Evolutionary conservation across 1,140 invertebrate species (phyloP).

Genomic region (Ostrea edulis): DNA sequence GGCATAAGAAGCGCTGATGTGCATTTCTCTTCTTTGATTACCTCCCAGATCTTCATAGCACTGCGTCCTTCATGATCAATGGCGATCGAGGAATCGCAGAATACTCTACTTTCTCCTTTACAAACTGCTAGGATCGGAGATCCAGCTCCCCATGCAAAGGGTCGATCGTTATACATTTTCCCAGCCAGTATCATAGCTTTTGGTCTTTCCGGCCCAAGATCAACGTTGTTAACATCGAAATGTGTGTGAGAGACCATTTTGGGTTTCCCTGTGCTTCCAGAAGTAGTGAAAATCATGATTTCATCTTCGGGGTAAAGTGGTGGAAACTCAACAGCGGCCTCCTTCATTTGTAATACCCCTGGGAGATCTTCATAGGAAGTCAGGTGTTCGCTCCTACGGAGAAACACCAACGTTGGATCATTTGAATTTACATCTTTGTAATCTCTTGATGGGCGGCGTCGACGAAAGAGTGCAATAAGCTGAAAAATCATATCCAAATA

Average conservation of each 20-base stretch:
- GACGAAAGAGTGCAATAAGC: not conserved
- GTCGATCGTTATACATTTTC: constrained; percentile 38
- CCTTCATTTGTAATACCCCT: not conserved
- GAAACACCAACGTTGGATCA: constrained; percentile 1
- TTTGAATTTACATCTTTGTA: not conserved
- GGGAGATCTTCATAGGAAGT: not conserved
- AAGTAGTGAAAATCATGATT: constrained; percentile 33
- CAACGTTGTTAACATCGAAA: not conserved
- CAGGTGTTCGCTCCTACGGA: not conserved
- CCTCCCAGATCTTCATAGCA: constrained; percentile 5
- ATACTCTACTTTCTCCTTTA: constrained; percentile 17
- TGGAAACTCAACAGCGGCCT: not conserved
- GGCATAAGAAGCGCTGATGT: not conserved
- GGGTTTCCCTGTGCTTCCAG: constrained; percentile 43
- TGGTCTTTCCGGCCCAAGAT: not conserved
- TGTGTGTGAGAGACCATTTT: constrained; percentile 41
- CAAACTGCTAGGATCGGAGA: not conserved
- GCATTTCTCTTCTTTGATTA: constrained; percentile 27
- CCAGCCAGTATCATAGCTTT: not conserved
- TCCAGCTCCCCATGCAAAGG: constrained; percentile 40
- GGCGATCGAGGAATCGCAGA: not conserved
- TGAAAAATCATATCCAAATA: not conserved
- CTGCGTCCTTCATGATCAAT: not conserved
- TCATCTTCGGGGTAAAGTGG: constrained; percentile 40
- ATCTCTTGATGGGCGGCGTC: not conserved